Evolutionary conservation across 2,113 vertebrate species (phyloP).

Genomic region (Clarias batrachus): DNA sequence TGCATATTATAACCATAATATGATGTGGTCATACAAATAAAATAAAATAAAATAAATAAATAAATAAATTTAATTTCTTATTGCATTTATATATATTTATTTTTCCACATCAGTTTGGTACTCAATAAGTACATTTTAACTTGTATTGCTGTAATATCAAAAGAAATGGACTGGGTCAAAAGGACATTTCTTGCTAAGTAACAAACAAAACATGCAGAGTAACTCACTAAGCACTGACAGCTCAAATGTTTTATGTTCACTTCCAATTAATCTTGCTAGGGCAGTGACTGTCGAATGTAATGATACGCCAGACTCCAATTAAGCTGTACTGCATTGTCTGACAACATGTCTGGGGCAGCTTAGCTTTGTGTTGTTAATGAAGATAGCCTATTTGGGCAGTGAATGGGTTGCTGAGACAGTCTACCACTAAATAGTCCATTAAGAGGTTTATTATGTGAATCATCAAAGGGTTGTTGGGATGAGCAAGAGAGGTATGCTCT

Average conservation of each 20-base stretch:
- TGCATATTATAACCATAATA: too few species aligned
- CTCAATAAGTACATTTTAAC: neutral
- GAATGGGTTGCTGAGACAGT: conserved; percentile 19
- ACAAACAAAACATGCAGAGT: neutral
- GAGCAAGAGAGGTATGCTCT: neutral
- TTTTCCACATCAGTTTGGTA: neutral
- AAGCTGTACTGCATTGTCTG: conserved; percentile 43
- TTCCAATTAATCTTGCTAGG: conserved; percentile 41
- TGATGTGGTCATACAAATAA: neutral
- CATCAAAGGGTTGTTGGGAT: conserved; percentile 14
- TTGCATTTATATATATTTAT: neutral
- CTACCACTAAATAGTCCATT: conserved; percentile 45
- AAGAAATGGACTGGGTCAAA: neutral
- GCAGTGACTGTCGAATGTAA: conserved; percentile 27
- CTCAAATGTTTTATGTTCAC: conserved; percentile 14
- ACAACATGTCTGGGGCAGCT: conserved; percentile 36
- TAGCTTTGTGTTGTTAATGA: conserved; percentile 47
- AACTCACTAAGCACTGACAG: neutral
- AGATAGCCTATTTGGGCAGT: conserved; percentile 34
- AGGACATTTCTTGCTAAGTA: neutral
- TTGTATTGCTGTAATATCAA: neutral
- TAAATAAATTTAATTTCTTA: neutral
- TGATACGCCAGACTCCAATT: conserved; percentile 40
- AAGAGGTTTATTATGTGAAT: conserved; percentile 47
- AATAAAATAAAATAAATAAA: neutral